Base-by-base conservation (phyloP, 2,888 invertebrate genomes). In the Drosophila melanosoma region DNA sequence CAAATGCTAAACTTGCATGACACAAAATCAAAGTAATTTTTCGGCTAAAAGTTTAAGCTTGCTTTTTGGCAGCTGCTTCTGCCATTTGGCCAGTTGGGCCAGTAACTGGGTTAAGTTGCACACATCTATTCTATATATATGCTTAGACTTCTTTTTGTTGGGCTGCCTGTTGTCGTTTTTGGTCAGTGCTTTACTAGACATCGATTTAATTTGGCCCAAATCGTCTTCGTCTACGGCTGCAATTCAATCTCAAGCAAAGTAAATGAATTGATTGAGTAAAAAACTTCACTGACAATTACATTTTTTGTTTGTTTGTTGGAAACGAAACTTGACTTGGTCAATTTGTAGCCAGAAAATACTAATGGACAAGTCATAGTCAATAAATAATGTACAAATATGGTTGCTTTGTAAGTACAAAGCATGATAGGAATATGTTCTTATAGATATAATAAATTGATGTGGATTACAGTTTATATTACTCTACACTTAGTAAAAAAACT, bases 31-130 rank as follows among this genome's bases (percentile, higher is more conserved):
- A 53, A 69, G 35, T 36, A 26, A 65, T 54, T 61, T 76, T 58
- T 53, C 51, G 26, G 57, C 20, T 36, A 42, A 71, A 73, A 69
- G 48, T 76, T 63, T 48, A 52, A 63, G 56, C 36, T 53, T 76
- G 15, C 49, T 53, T 53, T 60, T 38, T 29, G 54, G 36, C 40
- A 65, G 42, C 67, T 45, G 56, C 48, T 56, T 49, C 52, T 74
- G 26, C 26, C 26, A 26, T 26, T 26, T 56, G 73, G 20, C 36
- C 38, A 65, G 64, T 45, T 45, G 32, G 52, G 45, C 32, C 35
- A 62, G 71, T 67, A 83, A 85, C 88, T 85, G 78, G 85, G 85
- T 80, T 87, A 85, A 89, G 69, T 73, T 56, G 58, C 49, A 71
- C 48, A 60, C 12, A 58, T 54, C 42, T 45, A 29, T 11, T 33